phyloP scores from a whole-genome alignment of 2,888 invertebrate genomes.

The Pedicia rivosa region DNA sequence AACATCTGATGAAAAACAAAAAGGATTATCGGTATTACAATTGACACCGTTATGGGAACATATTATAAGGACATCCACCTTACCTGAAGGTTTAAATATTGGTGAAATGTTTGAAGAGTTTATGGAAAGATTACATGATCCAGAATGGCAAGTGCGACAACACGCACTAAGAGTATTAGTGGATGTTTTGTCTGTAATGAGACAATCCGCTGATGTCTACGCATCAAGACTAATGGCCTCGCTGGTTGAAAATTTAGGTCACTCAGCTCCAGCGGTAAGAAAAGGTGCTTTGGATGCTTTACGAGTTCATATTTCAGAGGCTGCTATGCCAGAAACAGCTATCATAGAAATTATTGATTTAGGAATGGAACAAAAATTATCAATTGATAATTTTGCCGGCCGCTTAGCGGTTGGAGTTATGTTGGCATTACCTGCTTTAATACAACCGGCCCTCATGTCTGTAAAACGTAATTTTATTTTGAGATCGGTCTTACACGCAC shows the following conservation, averaged over 20 bases:
- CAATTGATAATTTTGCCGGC: constrained; percentile 35
- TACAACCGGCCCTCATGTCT: constrained; percentile 36
- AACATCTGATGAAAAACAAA: constrained; percentile 7
- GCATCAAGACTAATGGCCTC: constrained; percentile 46
- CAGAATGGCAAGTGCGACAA: constrained; percentile 71
- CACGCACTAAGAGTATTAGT: constrained; percentile 65
- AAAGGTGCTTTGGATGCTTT: constrained; percentile 65
- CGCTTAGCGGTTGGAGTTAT: constrained; percentile 46
- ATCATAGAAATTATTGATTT: constrained; percentile 45
- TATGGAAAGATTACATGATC: constrained; percentile 53
- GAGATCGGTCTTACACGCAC: constrained; percentile 35
- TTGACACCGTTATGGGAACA: constrained; percentile 71
- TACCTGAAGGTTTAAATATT: constrained; percentile 52
- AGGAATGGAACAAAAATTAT: constrained; percentile 37
- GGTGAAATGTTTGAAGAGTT: constrained; percentile 52
- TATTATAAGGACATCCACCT: constrained; percentile 52
- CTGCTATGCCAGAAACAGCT: constrained; percentile 48
- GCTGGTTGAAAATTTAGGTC: constrained; percentile 62
- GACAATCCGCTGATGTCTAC: constrained; percentile 48
- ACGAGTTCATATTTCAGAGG: constrained; percentile 52
- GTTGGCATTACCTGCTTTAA: constrained; percentile 44
- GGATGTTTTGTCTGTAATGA: constrained; percentile 60
- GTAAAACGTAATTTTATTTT: constrained; percentile 34
- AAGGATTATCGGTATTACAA: constrained; percentile 24
- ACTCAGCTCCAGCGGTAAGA: constrained; percentile 61